Evolutionary conservation across 2,888 invertebrate species (phyloP).

Genomic region (Amphipoea lucens): DNA sequence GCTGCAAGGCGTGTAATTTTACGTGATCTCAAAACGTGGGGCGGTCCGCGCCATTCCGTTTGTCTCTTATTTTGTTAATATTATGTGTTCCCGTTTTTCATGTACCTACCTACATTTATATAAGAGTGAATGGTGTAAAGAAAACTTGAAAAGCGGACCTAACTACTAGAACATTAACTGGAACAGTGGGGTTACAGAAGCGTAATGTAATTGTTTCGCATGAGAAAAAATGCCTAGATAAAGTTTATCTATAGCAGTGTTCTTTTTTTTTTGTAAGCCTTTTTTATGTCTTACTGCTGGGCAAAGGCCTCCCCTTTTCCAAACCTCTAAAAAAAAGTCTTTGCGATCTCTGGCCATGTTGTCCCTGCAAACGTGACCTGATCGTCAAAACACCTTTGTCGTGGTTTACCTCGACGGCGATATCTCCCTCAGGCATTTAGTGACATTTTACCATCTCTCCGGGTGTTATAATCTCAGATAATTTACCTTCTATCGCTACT

Average conservation of each 20-base stretch:
- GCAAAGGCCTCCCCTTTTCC: no score
- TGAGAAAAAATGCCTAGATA: background rate
- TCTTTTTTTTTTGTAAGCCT: no score
- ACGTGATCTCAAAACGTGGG: conserved; percentile 79
- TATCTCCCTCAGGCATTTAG: no score
- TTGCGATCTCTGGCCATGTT: no score
- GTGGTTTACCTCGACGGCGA: no score
- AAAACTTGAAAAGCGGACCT: conserved; percentile 2
- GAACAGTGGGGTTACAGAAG: background rate
- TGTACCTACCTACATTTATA: conserved; percentile 34
- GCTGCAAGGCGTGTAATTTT: conserved; percentile 81
- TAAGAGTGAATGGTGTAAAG: conserved; percentile 10
- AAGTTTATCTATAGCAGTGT: background rate
- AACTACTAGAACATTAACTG: background rate
- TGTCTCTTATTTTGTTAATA: conserved; percentile 76
- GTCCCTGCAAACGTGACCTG: no score
- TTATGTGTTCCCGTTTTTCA: conserved; percentile 60
- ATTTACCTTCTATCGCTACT: no score
- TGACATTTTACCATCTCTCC: no score
- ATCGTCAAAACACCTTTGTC: no score
- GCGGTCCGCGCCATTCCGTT: conserved; percentile 69
- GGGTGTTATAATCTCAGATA: no score
- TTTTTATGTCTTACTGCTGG: no score
- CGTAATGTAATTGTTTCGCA: background rate
- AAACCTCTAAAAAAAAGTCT: no score